These are phyloP conservation scores for Lepeophtheirus nordmannii DNA, from an alignment of 2,888 invertebrate species.

Conservation along the genomic window DNA sequence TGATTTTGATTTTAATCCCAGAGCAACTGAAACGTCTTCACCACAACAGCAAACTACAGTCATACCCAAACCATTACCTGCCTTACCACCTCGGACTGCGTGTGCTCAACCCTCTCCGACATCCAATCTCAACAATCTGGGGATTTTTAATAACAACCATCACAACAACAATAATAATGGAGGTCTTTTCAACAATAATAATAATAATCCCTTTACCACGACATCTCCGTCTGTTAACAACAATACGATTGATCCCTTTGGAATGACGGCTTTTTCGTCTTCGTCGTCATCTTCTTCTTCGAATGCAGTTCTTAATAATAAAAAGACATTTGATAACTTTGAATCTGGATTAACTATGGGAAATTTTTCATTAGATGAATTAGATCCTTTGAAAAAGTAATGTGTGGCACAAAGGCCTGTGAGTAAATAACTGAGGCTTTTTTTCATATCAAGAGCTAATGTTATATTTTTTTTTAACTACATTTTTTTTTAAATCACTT, in stretches of 20 bases:
- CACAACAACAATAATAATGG: conserved; percentile 41
- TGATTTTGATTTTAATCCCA: conserved; percentile 9
- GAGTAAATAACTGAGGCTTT: no score
- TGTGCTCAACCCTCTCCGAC: background rate
- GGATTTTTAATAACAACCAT: conserved; percentile 66
- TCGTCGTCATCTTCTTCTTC: conserved; percentile 25
- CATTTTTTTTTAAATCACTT: no score
- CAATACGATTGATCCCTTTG: conserved; percentile 53
- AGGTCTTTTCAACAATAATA: conserved; percentile 34
- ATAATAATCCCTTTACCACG: conserved; percentile 19
- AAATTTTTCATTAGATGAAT: conserved; percentile 81
- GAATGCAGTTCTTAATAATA: background rate
- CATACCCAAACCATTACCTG: conserved; percentile 15
- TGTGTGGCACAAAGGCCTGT: no score
- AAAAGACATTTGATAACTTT: conserved; percentile 31
- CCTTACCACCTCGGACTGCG: conserved; percentile 5
- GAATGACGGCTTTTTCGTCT: conserved; percentile 55
- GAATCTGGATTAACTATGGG: conserved; percentile 81
- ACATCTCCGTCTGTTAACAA: conserved; percentile 2
- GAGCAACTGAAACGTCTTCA: background rate
- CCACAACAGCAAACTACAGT: background rate
- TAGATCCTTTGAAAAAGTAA: conserved; percentile 71
- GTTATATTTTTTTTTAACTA: no score
- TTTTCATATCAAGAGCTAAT: no score
- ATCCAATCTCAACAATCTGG: conserved; percentile 2